Base-by-base conservation (phyloP, 2,888 invertebrate genomes). In the Masnerella sp. region DNA sequence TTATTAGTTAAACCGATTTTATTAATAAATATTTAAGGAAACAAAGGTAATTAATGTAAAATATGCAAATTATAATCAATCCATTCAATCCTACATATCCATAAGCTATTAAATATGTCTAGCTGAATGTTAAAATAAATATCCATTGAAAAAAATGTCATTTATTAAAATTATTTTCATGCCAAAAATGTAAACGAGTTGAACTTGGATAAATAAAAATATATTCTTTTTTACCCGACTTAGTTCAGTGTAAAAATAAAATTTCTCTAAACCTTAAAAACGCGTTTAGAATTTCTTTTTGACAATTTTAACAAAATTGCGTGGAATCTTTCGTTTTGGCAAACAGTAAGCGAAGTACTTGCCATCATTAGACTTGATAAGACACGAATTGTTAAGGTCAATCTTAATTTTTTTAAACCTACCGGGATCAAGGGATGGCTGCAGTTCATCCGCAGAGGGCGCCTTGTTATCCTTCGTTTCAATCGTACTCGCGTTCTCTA, bases 381-480 rank as follows among this genome's bases (percentile, higher is more conserved):
- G 15, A 43, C 18, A 64, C 30, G 58, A 9, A 8, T 52, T 59
- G 9, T 58, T 64, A 47, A 73, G 32, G 22, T 69, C 14, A 54
- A 76, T 38, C 17, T 72, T 69, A 54, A 78, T 25, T 52, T 22
- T 61, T 40, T 73, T 68, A 14, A 67, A 78, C 79, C 79, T 77
- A 87, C 87, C 81, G 36, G 85, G 74, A 79, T 85, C 84, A 34
- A 85, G 58, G 18, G 83, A 78, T 18, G 85, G 78, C 34, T 83
- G 84, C 22, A 86, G 76, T 42, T 85, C 84, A 9, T 86, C 85
- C 7, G 80, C 71, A 2, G 76, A 70, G 1, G 80, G 76, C 40
- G 79, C 49, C 69, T 85, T 85, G 15, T 54, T 45, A 3, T 75
- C 78, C 69, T 83, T 84, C 14, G 77, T 62, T 42, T 79, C 75